A percentile compares a stretch with the other conserved stretches of the same genome.
phyloP scores from a whole-genome alignment of 35 echinoderm and acorn worm genomes.

The Diadema setosum region DNA sequence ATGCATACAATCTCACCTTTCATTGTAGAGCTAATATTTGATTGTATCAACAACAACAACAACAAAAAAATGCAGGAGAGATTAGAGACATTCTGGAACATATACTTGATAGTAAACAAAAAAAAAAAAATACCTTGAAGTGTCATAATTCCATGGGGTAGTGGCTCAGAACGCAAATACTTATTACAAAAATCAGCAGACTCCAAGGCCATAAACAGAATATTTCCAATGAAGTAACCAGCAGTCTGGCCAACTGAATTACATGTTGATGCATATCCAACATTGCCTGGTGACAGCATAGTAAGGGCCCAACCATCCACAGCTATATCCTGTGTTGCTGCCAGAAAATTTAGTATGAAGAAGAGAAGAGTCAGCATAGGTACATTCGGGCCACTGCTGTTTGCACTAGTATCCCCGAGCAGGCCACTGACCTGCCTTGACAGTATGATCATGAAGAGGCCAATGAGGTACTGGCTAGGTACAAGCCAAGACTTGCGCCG shows the following conservation, averaged over 20 bases:
- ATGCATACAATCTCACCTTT: too few relatives aligned
- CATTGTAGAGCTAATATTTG: too few relatives aligned
- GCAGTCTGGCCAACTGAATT: constrained; percentile 94
- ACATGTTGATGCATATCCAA: constrained; percentile 97
- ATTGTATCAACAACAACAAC: too few relatives aligned
- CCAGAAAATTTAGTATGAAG: constrained; percentile 96
- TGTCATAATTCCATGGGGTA: constrained; percentile 69
- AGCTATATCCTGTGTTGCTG: constrained; percentile 95
- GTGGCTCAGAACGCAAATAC: constrained; percentile 73
- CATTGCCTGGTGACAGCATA: constrained; percentile 83
- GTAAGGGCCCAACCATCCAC: constrained; percentile 98
- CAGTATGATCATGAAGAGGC: constrained; percentile 79
- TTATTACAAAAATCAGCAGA: constrained; percentile 95
- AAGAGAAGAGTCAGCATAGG: constrained; percentile 68
- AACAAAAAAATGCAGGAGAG: too few relatives aligned
- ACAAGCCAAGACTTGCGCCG: constrained; percentile 93
- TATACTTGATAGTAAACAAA: too few relatives aligned
- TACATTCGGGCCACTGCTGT: constrained; percentile 36
- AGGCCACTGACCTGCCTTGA: constrained; percentile 48
- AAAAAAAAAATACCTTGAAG: constrained; percentile 64
- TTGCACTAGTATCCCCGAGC: constrained; percentile 65
- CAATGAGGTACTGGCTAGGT: constrained; percentile 86
- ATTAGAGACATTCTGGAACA: too few relatives aligned
- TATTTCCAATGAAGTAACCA: constrained; percentile 94
- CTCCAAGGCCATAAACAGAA: constrained; percentile 92